phyloP scores from a whole-genome alignment of 2,797 vertebrate species.

The Chelon auratus region DNA sequence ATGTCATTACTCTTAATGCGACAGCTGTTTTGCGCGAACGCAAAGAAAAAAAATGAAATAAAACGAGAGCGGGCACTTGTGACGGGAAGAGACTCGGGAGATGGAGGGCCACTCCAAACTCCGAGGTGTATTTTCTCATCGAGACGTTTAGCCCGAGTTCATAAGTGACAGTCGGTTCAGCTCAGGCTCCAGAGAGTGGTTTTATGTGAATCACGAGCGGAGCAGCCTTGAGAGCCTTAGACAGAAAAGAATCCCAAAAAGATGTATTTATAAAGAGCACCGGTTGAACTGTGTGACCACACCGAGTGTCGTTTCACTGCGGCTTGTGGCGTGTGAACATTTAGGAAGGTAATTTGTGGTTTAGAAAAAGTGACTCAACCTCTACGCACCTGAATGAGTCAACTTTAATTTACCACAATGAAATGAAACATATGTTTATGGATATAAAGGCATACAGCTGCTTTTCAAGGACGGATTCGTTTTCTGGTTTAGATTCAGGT shows the following conservation, averaged over 20 bases:
- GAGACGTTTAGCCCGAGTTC: conserved; percentile 17
- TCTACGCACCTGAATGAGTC: conserved; percentile 47
- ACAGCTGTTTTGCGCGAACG: conserved; percentile 51
- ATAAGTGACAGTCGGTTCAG: conserved; percentile 19
- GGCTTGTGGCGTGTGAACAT: conserved; percentile 23
- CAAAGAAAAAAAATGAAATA: conserved; percentile 22
- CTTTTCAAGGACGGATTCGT: background rate
- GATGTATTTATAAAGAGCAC: background rate
- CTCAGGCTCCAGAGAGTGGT: conserved; percentile 20
- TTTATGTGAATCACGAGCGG: conserved; percentile 27
- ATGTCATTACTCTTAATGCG: conserved; percentile 36
- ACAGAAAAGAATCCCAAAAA: background rate
- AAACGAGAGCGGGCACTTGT: conserved; percentile 13
- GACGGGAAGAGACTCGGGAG: conserved; percentile 36
- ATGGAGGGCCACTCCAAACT: conserved; percentile 49
- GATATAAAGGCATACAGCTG: background rate
- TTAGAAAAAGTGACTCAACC: conserved; percentile 51
- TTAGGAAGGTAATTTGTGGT: conserved; percentile 53
- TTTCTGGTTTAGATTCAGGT: background rate
- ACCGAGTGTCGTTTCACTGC: background rate
- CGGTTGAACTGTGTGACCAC: conserved; percentile 18
- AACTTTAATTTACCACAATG: background rate
- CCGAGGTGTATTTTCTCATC: conserved; percentile 49
- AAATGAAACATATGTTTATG: background rate
- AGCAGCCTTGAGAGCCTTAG: conserved; percentile 19